Base-by-base conservation (phyloP, 2,797 vertebrate species). In the Hozukius guyotensis region DNA sequence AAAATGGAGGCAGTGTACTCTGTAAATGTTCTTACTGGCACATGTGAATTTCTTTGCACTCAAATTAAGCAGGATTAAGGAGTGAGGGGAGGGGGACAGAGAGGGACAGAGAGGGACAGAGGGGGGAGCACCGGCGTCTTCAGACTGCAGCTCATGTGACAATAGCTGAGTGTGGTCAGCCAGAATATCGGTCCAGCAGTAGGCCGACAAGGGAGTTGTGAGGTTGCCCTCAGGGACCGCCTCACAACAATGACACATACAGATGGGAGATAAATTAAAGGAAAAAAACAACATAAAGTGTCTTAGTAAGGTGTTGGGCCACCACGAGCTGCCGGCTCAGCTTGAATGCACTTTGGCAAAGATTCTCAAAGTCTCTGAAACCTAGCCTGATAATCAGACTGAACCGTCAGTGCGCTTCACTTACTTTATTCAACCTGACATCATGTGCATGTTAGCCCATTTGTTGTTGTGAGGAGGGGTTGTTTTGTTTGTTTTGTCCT, bases 61-160 rank as follows among this genome's bases (percentile, higher is more conserved):
- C 96, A 97, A 96, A 97, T 98, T 97, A 98, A 97, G 96, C 92
- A 95, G 97, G 97, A 98, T 98, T 98, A 98, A 94, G 91, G 94
- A 91, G 91, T 92, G 92, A 67, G 75, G 57, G 80, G 75, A 36
- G 68, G 81, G 86, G 83, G 82, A 77, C 73, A 57, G 76, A 61
- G 78, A 31, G 78, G 71, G 82, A 75, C 62, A 38, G 64, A 38
- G 57, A 31, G 78, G 71, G 82, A 75, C 59, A 38, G 64, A 38
- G 57, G 85, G 87, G 81, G 82, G 86, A 20, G 56, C 72, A 81
- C 71, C 34, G 46, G 78, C 84, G 72, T 83, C 82, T 73, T 88
- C 77, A 82, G 83, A 81, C 84, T 87, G 70, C 83, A 88, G 94
- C 95, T 97, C 97, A 98, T 97, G 97, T 97, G 98, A 97, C 96